Evolutionary conservation across 2,888 invertebrate genomes (phyloP).

Genomic region (Amphipyra berbera): DNA sequence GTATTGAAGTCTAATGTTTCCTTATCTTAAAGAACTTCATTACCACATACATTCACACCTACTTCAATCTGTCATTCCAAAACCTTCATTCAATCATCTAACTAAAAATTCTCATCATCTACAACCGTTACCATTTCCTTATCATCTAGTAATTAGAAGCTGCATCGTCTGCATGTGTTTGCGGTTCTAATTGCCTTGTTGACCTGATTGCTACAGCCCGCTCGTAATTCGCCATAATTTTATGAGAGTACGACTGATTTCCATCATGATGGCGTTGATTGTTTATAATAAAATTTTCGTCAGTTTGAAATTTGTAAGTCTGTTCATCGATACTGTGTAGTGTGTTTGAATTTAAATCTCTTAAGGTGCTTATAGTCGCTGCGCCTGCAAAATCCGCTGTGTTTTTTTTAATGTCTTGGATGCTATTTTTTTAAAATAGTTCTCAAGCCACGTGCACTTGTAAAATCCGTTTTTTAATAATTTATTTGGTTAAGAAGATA

Average conservation of each 20-base stretch:
- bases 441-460: too few relatives aligned
- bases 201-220: constrained; percentile 34
- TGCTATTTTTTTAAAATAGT: too few relatives aligned
- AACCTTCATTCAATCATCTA: background rate
- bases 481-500: too few relatives aligned
- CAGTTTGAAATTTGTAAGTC: background rate
- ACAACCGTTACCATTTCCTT: constrained; percentile 45
- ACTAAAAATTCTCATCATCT: constrained; percentile 10
- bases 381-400: too few relatives aligned
- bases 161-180: constrained; percentile 45
- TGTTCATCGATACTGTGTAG: too few relatives aligned
- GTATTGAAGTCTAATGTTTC: too few relatives aligned
- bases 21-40: background rate
- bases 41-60: background rate
- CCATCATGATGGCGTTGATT: constrained; percentile 7
- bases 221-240: constrained; percentile 21
- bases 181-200: constrained; percentile 49
- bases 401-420: too few relatives aligned
- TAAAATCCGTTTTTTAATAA: too few relatives aligned
- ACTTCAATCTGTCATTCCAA: background rate
- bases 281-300: background rate
- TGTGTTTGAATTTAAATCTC: too few relatives aligned
- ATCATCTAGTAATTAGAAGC: constrained; percentile 44
- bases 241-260: constrained; percentile 10
- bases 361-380: too few relatives aligned